Evolutionary conservation across 53 echinoderm and acorn worm genomes (phyloP).

Genomic region (Paracentrotus lividus): DNA sequence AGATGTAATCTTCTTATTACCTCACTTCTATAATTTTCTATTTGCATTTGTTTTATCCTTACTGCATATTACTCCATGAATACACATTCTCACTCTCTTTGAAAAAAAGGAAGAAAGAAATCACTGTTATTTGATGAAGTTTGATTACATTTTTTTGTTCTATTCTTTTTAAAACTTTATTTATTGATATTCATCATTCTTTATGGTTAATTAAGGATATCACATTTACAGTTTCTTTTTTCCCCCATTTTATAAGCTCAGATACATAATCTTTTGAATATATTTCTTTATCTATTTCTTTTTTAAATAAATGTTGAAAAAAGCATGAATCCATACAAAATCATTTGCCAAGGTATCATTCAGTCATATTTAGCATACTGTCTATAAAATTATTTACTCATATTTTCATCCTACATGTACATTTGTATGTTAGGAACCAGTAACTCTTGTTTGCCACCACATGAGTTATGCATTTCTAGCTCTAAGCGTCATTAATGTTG

Average conservation of each 20-base stretch:
- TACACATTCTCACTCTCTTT: no score
- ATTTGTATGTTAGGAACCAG: neutral
- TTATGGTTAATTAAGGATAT: no score
- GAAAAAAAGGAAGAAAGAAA: neutral
- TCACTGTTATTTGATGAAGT: neutral
- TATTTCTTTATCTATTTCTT: neutral
- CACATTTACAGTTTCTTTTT: no score
- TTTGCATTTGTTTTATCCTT: no score
- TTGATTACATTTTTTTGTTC: neutral
- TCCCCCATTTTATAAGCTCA: neutral
- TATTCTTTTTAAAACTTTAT: neutral
- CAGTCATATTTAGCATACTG: neutral
- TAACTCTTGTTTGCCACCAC: no score
- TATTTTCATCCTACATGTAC: neutral
- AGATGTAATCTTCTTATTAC: no score
- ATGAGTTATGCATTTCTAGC: no score
- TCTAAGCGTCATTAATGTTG: neutral
- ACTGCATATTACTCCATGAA: no score
- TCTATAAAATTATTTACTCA: neutral
- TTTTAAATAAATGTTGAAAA: no score
- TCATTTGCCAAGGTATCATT: neutral
- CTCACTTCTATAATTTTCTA: no score
- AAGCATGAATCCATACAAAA: neutral
- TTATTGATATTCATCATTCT: neutral
- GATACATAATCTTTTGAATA: neutral